Base-by-base conservation (phyloP, 1,140 invertebrate species). In the Papilio polytes region DNA sequence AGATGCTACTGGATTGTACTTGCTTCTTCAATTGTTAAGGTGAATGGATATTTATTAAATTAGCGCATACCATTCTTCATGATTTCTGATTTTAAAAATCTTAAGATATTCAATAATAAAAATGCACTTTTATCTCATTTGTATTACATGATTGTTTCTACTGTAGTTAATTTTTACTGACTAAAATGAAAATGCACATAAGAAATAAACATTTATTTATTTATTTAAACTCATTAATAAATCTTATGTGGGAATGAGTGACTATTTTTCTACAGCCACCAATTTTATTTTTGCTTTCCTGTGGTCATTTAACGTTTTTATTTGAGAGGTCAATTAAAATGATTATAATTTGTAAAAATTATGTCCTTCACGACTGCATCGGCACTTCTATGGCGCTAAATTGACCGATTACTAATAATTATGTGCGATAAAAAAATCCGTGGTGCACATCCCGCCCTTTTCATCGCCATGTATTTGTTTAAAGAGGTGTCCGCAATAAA, bases 401-500 rank as follows among this genome's bases (percentile, higher is more conserved):
- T 86, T 85, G 85, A 82, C 85, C 87, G 89, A 89, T 89, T 89
- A 89, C 53, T 36, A 36, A 41, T 41, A 41, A 41, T 41, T 66
- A 22, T 22, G 31, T 18, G 82, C 63, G 74, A 72, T 70, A 84
- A 80, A 88, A 89, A 88, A 85, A 78, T 78, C 53, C 20, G 85
- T 56, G 51, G 36, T 63, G 48, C 70, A 73, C 83, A 82, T 80
- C 85, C 87, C 82, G 84, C 85, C 83, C 86, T 90, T 88, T 77
- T 87, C 89, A 87, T 87, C 83, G 77, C 85, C 88, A 87, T 91
- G 91, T 92, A 93, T 93, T 91, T 92, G 89, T 89, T 91, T 91
- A 91, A 92, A 92, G 89, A 89, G 90, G 84, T 89, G 85, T 89
- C 82, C 88, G 87, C 88, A 94, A 95, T 94, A 94, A 94, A 94